These are phyloP conservation scores for Dione vanillae DNA, from an alignment of 2,888 invertebrate species.

Conservation along the genomic window DNA sequence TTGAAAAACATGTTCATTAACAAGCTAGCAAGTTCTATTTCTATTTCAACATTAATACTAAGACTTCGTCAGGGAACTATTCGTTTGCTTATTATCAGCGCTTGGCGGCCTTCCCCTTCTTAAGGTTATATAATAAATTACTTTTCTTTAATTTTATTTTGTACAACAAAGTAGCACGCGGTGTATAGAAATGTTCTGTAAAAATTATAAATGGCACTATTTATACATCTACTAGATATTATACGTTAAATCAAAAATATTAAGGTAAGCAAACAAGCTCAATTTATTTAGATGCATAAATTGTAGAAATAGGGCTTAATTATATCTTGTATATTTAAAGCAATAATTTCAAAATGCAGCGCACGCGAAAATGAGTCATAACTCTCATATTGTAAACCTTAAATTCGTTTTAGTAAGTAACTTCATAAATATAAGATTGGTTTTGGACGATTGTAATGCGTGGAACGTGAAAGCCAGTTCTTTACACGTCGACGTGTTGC, in stretches of 20 bases:
- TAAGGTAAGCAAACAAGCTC: neutral
- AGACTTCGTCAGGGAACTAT: slow-evolving; percentile 29
- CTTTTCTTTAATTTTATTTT: slow-evolving; percentile 17
- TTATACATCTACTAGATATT: neutral
- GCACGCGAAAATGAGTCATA: slow-evolving; percentile 35
- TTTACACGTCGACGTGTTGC: slow-evolving; percentile 44
- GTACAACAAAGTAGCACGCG: neutral
- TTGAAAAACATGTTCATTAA: slow-evolving; percentile 36
- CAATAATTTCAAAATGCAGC: neutral
- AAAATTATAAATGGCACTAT: neutral
- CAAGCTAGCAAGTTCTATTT: slow-evolving; percentile 32
- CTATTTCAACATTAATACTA: slow-evolving; percentile 28
- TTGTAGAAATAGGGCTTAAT: slow-evolving; percentile 35
- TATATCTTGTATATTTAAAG: slow-evolving; percentile 42
- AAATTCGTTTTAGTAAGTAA: slow-evolving; percentile 20
- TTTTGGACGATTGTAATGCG: slow-evolving; percentile 41
- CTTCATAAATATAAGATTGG: slow-evolving; percentile 42
- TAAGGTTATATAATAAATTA: slow-evolving; percentile 23
- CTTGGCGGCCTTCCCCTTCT: slow-evolving; percentile 18
- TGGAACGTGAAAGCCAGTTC: slow-evolving; percentile 49
- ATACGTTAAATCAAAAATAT: neutral
- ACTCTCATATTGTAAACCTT: slow-evolving; percentile 13
- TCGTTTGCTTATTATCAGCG: slow-evolving; percentile 27
- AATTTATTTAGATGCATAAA: slow-evolving; percentile 16
- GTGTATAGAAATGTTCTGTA: neutral